phyloP scores from a whole-genome alignment of 1,140 invertebrate species.

The Tribolium castaneum region DNA sequence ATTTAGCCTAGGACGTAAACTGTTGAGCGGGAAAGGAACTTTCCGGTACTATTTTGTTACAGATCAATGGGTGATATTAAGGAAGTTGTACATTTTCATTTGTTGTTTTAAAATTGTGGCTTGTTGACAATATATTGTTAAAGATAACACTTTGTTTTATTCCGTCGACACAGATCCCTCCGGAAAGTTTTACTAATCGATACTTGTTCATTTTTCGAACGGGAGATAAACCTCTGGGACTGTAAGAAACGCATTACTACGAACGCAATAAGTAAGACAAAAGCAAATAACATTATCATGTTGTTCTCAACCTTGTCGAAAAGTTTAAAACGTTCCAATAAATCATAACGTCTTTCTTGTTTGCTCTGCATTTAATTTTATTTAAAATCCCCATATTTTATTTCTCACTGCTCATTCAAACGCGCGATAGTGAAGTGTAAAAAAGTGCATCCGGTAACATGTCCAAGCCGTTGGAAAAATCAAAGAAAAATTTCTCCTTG shows the following conservation, averaged over 20 bases:
- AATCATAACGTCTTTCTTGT: conserved; percentile 30
- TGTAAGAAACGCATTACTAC: background rate
- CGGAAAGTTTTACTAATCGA: conserved; percentile 7
- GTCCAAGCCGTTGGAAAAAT: background rate
- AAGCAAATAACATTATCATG: background rate
- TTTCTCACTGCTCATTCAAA: background rate
- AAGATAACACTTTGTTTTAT: conserved; percentile 14
- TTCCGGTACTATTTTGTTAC: background rate
- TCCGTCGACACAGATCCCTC: background rate
- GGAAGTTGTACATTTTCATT: background rate
- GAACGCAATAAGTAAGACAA: background rate
- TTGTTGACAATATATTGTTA: conserved; percentile 44
- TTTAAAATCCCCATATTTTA: conserved; percentile 1
- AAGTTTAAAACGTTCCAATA: conserved; percentile 24
- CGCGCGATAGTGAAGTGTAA: background rate
- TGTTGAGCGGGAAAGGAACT: background rate
- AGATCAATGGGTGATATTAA: background rate
- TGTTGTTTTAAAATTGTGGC: conserved; percentile 35
- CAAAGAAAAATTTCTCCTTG: conserved; percentile 3
- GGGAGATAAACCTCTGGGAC: background rate
- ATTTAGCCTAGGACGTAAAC: conserved; percentile 1
- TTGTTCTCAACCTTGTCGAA: conserved; percentile 16
- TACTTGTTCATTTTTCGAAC: background rate
- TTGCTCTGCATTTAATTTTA: conserved; percentile 16
- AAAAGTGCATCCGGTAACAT: conserved; percentile 15